Base-by-base conservation (phyloP, 2,797 vertebrate genomes). In the Apogon hyalosoma region DNA sequence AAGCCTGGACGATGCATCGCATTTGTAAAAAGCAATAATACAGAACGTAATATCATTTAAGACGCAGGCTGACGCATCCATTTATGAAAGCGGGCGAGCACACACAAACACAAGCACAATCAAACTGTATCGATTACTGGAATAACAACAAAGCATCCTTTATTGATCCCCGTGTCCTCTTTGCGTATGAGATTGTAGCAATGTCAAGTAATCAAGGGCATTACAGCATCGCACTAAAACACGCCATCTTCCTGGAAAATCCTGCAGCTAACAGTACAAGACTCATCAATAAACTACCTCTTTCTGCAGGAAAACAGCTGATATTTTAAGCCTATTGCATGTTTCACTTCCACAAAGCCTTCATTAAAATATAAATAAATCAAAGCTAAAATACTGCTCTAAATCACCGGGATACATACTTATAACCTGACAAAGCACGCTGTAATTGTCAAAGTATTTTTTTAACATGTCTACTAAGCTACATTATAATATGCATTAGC, bases 121-220 rank as follows among this genome's bases (percentile, higher is more conserved):
- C 88, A 89, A 85, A 72, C 59, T 54, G 18, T 78, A 92, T 91
- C 83, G 90, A 93, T 92, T 79, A 70, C 75, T 80, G 69, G 82
- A 88, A 88, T 90, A 88, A 89, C 84, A 90, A 92, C 90, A 92
- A 90, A 90, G 90, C 84, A 88, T 90, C 86, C 83, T 84, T 77
- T 89, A 92, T 93, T 80, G 91, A 93, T 90, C 69, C 16, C 43
- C 66, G 67, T 83, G 77, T 88, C 86, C 82, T 88, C 87, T 89
- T 82, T 84, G 83, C 10, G 71, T 85, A 85, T 90, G 79, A 87
- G 88, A 91, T 79, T 87, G 56, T 80, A 88, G 86, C 80, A 77
- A 78, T 80, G 85, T 84, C 63, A 73, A 86, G 77, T 83, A 90
- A 90, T 92, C 89, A 92, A 93, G 90, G 91, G 75, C 89, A 84